Conservation (phyloP, 2,888 invertebrate species). For the Polydrusus tereticollis region DNA sequence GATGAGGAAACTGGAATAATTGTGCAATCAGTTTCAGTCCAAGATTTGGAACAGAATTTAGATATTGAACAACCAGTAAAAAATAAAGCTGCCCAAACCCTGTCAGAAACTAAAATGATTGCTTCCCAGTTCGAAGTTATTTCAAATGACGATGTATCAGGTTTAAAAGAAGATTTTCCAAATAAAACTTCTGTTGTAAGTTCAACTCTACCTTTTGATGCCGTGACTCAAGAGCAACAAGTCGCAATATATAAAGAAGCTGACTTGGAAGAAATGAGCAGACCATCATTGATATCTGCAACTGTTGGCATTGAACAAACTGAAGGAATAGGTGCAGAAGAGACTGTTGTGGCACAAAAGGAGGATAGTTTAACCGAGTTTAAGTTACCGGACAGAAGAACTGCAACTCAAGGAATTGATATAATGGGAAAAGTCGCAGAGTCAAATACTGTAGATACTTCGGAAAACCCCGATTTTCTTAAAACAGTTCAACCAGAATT, state of each 20-base stretch:
- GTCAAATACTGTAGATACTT: conserved; percentile 56
- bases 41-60: conserved; percentile 68
- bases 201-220: conserved; percentile 61
- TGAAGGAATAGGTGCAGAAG: conserved; percentile 64
- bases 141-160: conserved; percentile 48
- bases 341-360: conserved; percentile 66
- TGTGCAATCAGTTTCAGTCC: conserved; percentile 67
- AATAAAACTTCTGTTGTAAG: conserved; percentile 50
- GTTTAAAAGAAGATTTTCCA: conserved; percentile 46
- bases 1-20: conserved; percentile 66
- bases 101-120: conserved; percentile 63
- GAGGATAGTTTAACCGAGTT: conserved; percentile 64
- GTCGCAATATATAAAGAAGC: conserved; percentile 66
- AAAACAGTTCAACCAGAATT: conserved; percentile 55
- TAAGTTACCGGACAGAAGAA: conserved; percentile 60
- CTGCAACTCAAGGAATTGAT: conserved; percentile 59
- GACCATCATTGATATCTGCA: conserved; percentile 66
- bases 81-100: conserved; percentile 45
- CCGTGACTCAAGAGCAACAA: conserved; percentile 63
- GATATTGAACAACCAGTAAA: conserved; percentile 53
- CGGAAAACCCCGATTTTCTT: conserved; percentile 58
- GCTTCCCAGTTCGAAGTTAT: conserved; percentile 54
- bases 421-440: conserved; percentile 65
- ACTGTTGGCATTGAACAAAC: conserved; percentile 64
- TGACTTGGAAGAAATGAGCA: conserved; percentile 59